Conservation (phyloP, 1,140 invertebrate genomes). For the Leptonema lineaticorne region DNA sequence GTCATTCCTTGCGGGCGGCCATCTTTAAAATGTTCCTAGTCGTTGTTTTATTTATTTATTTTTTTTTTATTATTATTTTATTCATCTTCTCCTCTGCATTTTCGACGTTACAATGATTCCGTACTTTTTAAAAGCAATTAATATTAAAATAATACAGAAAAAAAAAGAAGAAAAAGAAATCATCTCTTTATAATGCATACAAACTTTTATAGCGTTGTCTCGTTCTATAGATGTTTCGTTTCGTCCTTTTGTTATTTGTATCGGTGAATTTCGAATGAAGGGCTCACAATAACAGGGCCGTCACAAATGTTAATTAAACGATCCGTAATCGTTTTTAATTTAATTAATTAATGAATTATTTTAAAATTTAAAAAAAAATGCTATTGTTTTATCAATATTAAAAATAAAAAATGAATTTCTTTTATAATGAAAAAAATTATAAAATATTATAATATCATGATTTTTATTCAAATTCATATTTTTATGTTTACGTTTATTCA, state of each 20-base stretch:
- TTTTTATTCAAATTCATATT: too few species aligned
- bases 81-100: not conserved
- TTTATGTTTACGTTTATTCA: too few species aligned
- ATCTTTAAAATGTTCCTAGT: conserved; percentile 33
- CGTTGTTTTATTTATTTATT: not conserved
- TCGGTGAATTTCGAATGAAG: conserved; percentile 29
- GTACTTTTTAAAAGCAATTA: conserved; percentile 39
- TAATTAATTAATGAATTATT: not conserved
- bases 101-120: conserved; percentile 33
- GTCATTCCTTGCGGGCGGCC: conserved; percentile 30
- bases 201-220: conserved; percentile 3
- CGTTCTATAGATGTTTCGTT: conserved; percentile 17
- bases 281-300: not conserved
- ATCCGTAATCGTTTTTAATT: not conserved
- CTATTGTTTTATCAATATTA: too few species aligned
- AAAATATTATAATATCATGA: too few species aligned
- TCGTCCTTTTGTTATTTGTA: conserved; percentile 25
- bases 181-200: conserved; percentile 31
- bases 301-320: not conserved
- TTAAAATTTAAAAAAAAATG: too few species aligned
- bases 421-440: too few species aligned
- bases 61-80: not conserved
- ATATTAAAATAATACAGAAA: conserved; percentile 30
- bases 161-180: conserved; percentile 19
- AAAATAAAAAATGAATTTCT: too few species aligned